These are phyloP conservation scores for Nemotelus pantherinus DNA, from an alignment of 2,888 invertebrate species.

Conservation along the genomic window DNA sequence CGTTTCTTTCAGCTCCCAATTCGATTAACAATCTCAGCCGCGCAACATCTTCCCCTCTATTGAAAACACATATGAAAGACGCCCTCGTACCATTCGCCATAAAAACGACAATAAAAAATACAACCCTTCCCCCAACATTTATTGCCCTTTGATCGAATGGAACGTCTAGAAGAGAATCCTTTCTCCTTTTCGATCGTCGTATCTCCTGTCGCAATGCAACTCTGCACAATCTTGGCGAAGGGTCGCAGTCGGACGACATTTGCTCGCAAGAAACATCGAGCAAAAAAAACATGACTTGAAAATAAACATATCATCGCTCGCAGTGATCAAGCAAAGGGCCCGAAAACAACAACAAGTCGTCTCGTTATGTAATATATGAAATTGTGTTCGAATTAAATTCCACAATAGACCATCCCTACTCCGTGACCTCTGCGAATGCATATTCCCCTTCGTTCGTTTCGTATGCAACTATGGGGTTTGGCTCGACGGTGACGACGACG, in stretches of 20 bases:
- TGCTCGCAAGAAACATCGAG: background rate
- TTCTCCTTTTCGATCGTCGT: background rate
- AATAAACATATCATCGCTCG: conserved; percentile 24
- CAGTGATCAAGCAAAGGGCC: background rate
- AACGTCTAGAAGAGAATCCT: background rate
- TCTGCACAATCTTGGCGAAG: background rate
- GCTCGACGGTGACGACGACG: background rate
- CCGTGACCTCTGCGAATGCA: conserved; percentile 20
- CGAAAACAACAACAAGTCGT: conserved; percentile 4
- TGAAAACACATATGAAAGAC: too few relatives aligned
- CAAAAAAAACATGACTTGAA: background rate
- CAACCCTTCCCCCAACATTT: too few relatives aligned
- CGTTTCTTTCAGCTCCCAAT: too few relatives aligned
- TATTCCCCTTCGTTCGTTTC: conserved; percentile 12
- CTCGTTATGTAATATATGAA: conserved; percentile 34
- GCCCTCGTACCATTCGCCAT: too few relatives aligned
- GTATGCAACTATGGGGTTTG: conserved; percentile 3
- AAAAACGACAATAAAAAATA: too few relatives aligned
- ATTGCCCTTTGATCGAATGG: too few relatives aligned
- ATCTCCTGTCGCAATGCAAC: too few relatives aligned
- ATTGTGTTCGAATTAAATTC: conserved; percentile 21
- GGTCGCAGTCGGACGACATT: background rate
- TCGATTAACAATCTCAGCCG: too few relatives aligned
- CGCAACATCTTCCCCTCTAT: too few relatives aligned
- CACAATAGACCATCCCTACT: conserved; percentile 18